Base-by-base conservation (phyloP, 1,140 invertebrate genomes). In the Phocides pigmalion region DNA sequence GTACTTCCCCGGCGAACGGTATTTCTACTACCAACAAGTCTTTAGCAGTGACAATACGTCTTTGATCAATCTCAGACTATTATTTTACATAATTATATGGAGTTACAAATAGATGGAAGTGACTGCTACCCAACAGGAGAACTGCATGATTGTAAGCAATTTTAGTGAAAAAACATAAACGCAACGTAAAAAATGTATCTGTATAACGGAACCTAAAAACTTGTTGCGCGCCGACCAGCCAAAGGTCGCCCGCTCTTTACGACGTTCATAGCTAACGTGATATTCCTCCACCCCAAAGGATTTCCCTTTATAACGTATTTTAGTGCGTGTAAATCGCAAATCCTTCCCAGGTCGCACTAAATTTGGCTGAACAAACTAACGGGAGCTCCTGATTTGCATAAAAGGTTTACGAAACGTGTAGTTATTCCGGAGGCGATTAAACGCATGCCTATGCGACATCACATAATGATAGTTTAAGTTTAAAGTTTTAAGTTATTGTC, bases 301-400 rank as follows among this genome's bases (percentile, higher is more conserved):
- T 58, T 44, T 44, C 15, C 11, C 41, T 46, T n/a, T 17, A 59
- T 59, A 46, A 44, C 39, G 25, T 59, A 59, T 59, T 59, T 59
- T 46, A 59, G 54, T 46, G 11, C 41, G 22, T 46, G 42, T 59
- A 46, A 32, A 59, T 32, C 41, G 25, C 22, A 28, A 44, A 58
- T 59, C 54, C 41, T 44, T 58, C 46, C 4, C 15, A 58, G 19
- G 11, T n/a, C 16, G 3, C 54, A 59, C 32, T 54, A 39, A 39
- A 54, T 22, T 39, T n/a, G 3, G 32, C 14, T 41, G 6, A 54
- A 32, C 17, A 54, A 54, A 54, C 51, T 54, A 2, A 44, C 20
- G 15, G 9, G 15, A 46, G 22, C 15, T 39, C 39, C 53, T 20
- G 1, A 58, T 58, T 58, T 58, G 19, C 53, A 58, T 58, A 58